Percentiles rank a stretch among this genome's conserved stretches.
Evolutionary conservation across 2,888 invertebrate species (phyloP).

Genomic region (Dynastes hyllus): DNA sequence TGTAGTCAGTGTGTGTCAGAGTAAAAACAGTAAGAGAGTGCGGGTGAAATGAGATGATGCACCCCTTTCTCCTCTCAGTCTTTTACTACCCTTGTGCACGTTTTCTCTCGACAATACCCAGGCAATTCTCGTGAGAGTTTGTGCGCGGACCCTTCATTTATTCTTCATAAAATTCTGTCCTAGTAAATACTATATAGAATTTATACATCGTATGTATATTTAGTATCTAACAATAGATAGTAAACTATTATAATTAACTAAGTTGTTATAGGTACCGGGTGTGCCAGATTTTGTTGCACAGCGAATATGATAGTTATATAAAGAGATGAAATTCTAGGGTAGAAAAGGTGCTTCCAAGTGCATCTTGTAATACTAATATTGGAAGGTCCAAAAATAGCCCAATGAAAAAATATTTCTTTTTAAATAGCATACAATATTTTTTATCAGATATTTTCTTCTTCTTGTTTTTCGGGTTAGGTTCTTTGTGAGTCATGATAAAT

Average conservation of each 20-base stretch:
- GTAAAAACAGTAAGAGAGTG: constrained; percentile 75
- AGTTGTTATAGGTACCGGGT: too few relatives aligned
- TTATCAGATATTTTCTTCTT: too few relatives aligned
- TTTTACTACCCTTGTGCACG: constrained; percentile 42
- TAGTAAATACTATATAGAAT: constrained; percentile 55
- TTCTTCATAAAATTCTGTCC: constrained; percentile 61
- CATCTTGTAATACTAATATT: too few relatives aligned
- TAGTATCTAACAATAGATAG: constrained; percentile 38
- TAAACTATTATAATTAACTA: constrained; percentile 29
- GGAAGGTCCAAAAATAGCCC: too few relatives aligned
- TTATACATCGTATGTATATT: constrained; percentile 54
- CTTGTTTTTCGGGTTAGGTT: too few relatives aligned
- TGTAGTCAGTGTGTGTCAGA: constrained; percentile 71
- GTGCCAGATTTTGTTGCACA: too few relatives aligned
- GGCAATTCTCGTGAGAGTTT: constrained; percentile 58
- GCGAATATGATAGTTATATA: too few relatives aligned
- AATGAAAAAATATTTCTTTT: too few relatives aligned
- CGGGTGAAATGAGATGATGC: constrained; percentile 80
- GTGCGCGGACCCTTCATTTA: constrained; percentile 61
- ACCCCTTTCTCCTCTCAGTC: constrained; percentile 67
- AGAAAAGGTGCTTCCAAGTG: too few relatives aligned
- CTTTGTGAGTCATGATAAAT: too few relatives aligned
- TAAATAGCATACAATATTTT: too few relatives aligned
- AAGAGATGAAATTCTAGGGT: too few relatives aligned
- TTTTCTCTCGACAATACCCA: constrained; percentile 56